Evolutionary conservation across 2,113 vertebrate genomes (phyloP), one percentile per base, ranked within the genome.

Genomic region (Rutilus rutilus): DNA sequence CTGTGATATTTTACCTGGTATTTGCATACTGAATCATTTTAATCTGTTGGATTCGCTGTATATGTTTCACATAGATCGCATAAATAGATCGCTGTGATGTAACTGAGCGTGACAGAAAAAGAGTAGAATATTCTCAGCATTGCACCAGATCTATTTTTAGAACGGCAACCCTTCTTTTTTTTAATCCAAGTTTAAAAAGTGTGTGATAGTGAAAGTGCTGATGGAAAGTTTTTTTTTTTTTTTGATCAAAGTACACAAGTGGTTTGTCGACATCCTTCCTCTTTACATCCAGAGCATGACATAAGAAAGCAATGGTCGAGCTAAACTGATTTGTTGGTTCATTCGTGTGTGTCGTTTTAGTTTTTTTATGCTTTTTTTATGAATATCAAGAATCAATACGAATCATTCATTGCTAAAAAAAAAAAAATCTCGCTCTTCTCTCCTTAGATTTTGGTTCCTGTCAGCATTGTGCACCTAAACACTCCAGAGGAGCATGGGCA

Each of bases 221-320:
- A 69, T 87, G 88, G 90, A 89, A 90, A 89, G 73, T 89, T 54
- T 89, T 86, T 33, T 33, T 71, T 64, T 83, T 88, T 69, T 88
- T 87, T 64, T n/a, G n/a, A 75, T 84, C 79, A 54, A 25, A 85
- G 62, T 64, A 19, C 52, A 64, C 23, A 62, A 52, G 83, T 57
- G 78, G 86, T 90, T 84, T 88, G 17, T 85, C 39, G 11, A 52
- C 86, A 83, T 89, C 83, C 82, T 88, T 84, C 65, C 85, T 84
- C 30, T 23, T 11, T 17, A 59, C 25, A 21, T 82, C 78, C 9
- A 60, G n/a, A 67, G 60, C 23, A 11, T 33, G 57, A 25, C 36
- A 36, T 14, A 62, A 50, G 42, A 5, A 82, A 52, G 14, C 6
- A 62, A 33, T 57, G 23, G 11, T 42, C 8, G 2, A 2, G 2